Evolutionary conservation across 2,797 vertebrate genomes (phyloP), one percentile per base, ranked within the genome.

Genomic region (Furcifer pardalis): DNA sequence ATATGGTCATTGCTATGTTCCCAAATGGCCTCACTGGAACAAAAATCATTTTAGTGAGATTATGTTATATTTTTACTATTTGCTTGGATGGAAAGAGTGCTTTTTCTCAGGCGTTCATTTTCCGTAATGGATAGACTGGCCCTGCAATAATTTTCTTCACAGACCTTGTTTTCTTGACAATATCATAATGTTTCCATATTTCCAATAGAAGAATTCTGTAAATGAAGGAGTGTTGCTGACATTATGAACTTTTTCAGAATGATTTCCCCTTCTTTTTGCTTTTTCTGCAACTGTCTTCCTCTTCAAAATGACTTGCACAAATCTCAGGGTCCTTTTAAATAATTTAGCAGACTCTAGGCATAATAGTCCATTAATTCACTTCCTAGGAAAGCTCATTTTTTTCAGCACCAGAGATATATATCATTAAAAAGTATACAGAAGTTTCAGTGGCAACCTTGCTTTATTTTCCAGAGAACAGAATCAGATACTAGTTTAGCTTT

Each of bases 41-140:
- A 89, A 89, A 94, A 91, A 93, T 87, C 9, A 87, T 89, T 90
- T 91, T 46, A 32, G 25, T 84, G 56, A 79, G 81, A 84, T 75
- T 73, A 79, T 87, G 71, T 78, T 90, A 49, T 56, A 85, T 63
- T 91, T 82, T 78, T 15, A 85, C 83, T 69, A 52, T 6, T 6
- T 91, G 73, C 59, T 78, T 62, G 4, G 15, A 81, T 79, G 69
- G 77, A 90, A 90, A 23, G 30, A 79, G 66, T 85, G 77, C 32
- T 88, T 86, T 79, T 73, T 87, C 84, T 79, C 77, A 7, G 0
- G 3, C 59, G 1, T 49, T 83, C 0, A 7, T 17, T 74, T 82
- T 89, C 49, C 49, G 13, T 59, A 88, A 91, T 0, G 0, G 74
- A 73, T 83, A 78, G 25, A 5, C 49, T 49, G 75, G 52, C 44